Evolutionary conservation across 2,797 vertebrate genomes (phyloP), one percentile per base, ranked within the genome.

Genomic region (Sebastes diploproa): DNA sequence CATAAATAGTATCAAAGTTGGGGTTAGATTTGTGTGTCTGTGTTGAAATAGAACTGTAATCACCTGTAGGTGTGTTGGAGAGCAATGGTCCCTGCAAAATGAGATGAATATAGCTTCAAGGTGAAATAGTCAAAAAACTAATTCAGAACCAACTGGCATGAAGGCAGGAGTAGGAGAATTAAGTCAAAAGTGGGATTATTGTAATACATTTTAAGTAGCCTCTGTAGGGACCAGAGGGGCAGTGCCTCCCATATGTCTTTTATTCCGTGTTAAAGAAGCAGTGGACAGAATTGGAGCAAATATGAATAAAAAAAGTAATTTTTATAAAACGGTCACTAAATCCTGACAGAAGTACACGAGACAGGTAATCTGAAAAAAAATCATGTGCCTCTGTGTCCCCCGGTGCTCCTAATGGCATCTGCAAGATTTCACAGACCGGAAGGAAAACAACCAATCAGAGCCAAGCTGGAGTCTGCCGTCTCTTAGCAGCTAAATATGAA

Each of bases 381-480:
- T 50, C 46, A 50, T 50, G 7, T 20, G 7, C 46, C 46, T 50
- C 46, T 50, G 46, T 50, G 46, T 50, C 18, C 42, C 16, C 42
- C 6, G 14, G 14, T 46, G 42, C 14, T 46, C 42, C 18, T 50
- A 9, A 50, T 50, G 18, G 18, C 46, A 50, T 50, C 42, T 50
- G 18, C 42, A 20, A 50, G 0, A 50, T 50, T 50, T 50, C 42
- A 50, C 16, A 50, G 42, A 50, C 42, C 27, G 27, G 27, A 5
- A 36, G 42, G 0, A 50, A 50, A 50, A 20, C 16, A 50, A 50
- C 42, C 42, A 46, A 46, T 46, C 42, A 46, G 14, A 50, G 16
- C 6, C 18, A 3, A 50, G 42, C 0, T 0, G 16, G 42, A 46
- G 42, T 7, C 42, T 46, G 6, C 16, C 3, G 14, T 46, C 42